These are phyloP conservation scores for Takifugu flavidus DNA, from an alignment of 2,113 vertebrate species.

Conservation along the genomic window DNA sequence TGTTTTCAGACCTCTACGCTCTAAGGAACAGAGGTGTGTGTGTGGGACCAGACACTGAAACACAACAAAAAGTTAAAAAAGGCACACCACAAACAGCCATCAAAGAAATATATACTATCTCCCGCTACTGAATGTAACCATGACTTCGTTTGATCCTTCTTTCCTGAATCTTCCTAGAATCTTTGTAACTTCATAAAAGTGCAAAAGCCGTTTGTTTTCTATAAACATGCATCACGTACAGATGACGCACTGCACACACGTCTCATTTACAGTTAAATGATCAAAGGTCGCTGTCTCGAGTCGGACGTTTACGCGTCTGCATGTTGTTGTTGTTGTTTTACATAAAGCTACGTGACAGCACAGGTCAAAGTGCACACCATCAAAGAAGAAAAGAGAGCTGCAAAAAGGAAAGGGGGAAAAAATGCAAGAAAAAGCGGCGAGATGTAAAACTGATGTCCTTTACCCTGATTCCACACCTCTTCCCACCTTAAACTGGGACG, in stretches of 20 bases:
- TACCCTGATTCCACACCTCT: slow-evolving; percentile 30
- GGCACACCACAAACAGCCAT: slow-evolving; percentile 41
- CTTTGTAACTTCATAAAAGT: slow-evolving; percentile 46
- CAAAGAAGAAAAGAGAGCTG: slow-evolving; percentile 41
- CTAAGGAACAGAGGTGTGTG: slow-evolving; percentile 19
- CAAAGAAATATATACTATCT: slow-evolving; percentile 30
- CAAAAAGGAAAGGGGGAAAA: slow-evolving; percentile 55
- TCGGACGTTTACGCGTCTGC: slow-evolving; percentile 34
- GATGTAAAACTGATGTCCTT: slow-evolving; percentile 39
- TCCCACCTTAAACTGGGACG: slow-evolving; percentile 41
- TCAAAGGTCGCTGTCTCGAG: slow-evolving; percentile 7
- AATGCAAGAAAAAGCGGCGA: slow-evolving; percentile 50
- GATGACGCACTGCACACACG: slow-evolving; percentile 45
- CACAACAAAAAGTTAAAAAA: slow-evolving; percentile 30
- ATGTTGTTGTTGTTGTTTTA: slow-evolving; percentile 45
- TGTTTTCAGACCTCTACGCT: slow-evolving; percentile 23
- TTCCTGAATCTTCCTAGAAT: slow-evolving; percentile 41
- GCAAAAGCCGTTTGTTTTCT: slow-evolving; percentile 32
- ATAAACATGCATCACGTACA: slow-evolving; percentile 63
- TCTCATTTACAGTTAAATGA: slow-evolving; percentile 49
- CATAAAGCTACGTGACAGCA: slow-evolving; percentile 78
- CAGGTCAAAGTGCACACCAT: slow-evolving; percentile 78
- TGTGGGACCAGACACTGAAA: slow-evolving; percentile 28
- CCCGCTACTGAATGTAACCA: slow-evolving; percentile 43
- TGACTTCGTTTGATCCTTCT: slow-evolving; percentile 39